phyloP scores from a whole-genome alignment of 2,113 vertebrate species.

The Ailurus styani region DNA sequence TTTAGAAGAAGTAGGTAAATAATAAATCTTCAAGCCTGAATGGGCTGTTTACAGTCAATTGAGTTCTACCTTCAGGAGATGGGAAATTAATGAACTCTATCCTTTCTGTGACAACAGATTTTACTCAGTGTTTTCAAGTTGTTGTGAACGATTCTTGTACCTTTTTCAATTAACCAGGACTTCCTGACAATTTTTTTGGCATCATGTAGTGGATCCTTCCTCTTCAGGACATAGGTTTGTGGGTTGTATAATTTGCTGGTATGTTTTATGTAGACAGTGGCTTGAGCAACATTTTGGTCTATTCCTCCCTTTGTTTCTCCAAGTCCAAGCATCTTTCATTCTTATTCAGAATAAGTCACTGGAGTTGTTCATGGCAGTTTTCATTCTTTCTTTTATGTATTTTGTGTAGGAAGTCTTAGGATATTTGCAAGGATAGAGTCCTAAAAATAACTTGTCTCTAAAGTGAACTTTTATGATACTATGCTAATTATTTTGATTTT shows the following conservation, averaged over 20 bases:
- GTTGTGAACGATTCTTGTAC: background rate
- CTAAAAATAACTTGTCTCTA: slow-evolving; percentile 57
- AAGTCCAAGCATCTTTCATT: background rate
- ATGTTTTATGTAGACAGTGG: background rate
- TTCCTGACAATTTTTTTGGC: background rate
- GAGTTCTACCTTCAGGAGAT: slow-evolving; percentile 57
- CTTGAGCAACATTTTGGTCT: slow-evolving; percentile 10
- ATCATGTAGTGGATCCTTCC: background rate
- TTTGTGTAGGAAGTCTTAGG: slow-evolving; percentile 19
- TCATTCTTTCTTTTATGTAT: background rate
- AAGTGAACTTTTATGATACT: slow-evolving; percentile 50
- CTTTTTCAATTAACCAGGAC: slow-evolving; percentile 13
- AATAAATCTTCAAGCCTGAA: slow-evolving; percentile 58
- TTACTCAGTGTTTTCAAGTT: slow-evolving; percentile 46
- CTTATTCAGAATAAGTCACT: slow-evolving; percentile 29
- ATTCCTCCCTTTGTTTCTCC: slow-evolving; percentile 31
- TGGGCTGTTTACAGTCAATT: slow-evolving; percentile 49
- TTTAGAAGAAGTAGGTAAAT: slow-evolving; percentile 60
- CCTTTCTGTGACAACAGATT: slow-evolving; percentile 36
- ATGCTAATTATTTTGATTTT: slow-evolving; percentile 67
- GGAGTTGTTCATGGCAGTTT: background rate
- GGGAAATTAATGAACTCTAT: slow-evolving; percentile 55
- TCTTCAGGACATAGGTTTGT: background rate
- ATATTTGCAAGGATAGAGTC: slow-evolving; percentile 31
- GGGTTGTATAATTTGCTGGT: background rate